phyloP scores from a whole-genome alignment of 2,113 vertebrate genomes.

The Cyprinus carpio region DNA sequence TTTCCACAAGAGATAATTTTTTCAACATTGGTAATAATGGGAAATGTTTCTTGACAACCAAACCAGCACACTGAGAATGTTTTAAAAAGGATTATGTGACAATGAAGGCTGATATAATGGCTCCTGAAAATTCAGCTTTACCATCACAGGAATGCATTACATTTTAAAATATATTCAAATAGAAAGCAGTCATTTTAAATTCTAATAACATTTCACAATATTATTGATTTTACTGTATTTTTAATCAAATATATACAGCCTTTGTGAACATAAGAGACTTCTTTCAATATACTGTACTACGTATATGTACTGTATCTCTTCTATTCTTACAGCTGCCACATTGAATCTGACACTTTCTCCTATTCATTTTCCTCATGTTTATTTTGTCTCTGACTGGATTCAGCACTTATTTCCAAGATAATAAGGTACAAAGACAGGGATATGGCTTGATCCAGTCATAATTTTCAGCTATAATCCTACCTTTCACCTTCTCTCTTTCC shows the following conservation, averaged over 20 bases:
- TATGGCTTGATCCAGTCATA: background rate
- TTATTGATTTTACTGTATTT: background rate
- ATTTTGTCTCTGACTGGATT: slow-evolving; percentile 8
- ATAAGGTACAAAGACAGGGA: slow-evolving; percentile 1
- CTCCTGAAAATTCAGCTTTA: too few species aligned
- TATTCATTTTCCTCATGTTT: background rate
- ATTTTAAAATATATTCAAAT: too few species aligned
- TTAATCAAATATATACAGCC: background rate
- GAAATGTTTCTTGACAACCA: background rate
- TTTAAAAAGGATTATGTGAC: background rate
- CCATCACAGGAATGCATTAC: too few species aligned
- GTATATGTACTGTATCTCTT: background rate
- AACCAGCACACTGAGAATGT: background rate
- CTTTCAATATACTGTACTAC: background rate
- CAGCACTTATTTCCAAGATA: background rate
- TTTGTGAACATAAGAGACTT: background rate
- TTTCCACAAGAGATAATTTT: background rate
- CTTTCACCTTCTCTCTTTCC: background rate
- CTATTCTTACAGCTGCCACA: background rate
- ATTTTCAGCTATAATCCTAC: slow-evolving; percentile 8
- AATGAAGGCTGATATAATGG: too few species aligned
- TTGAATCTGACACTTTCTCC: background rate
- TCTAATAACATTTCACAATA: background rate
- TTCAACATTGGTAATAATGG: background rate
- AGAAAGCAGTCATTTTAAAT: background rate